Conservation (phyloP, 1,140 invertebrate species). For the Calephelis nemesis region DNA sequence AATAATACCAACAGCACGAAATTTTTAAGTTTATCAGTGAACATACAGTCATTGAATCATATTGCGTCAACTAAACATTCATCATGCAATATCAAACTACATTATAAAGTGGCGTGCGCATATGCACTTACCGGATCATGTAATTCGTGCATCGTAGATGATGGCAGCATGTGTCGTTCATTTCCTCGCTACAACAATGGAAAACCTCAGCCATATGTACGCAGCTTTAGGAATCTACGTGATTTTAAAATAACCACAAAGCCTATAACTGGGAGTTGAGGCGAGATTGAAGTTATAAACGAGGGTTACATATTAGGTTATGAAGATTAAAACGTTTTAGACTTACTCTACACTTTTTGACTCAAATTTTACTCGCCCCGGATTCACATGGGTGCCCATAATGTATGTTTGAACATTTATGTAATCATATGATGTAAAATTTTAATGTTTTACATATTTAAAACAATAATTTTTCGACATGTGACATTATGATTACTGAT, state of each 20-base stretch:
- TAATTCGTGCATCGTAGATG: slow-evolving; percentile 77
- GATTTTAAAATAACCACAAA: slow-evolving; percentile 1
- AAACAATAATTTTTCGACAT: not conserved
- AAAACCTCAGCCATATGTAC: slow-evolving; percentile 40
- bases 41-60: slow-evolving; percentile 29
- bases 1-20: too few species aligned
- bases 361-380: slow-evolving; percentile 1
- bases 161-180: slow-evolving; percentile 75
- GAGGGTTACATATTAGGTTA: slow-evolving; percentile 6
- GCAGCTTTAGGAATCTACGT: slow-evolving; percentile 10
- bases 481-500: not conserved
- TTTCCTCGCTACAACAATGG: slow-evolving; percentile 53
- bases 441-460: not conserved
- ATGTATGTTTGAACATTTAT: not conserved
- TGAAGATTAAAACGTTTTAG: not conserved
- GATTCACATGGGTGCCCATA: slow-evolving; percentile 12
- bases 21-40: not conserved
- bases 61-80: slow-evolving; percentile 32
- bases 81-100: slow-evolving; percentile 40
- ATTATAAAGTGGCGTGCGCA: slow-evolving; percentile 30
- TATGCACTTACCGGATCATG: slow-evolving; percentile 74
- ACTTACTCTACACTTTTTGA: not conserved
- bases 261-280: slow-evolving; percentile 1
- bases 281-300: slow-evolving; percentile 16
- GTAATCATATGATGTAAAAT: too few species aligned